Evolutionary conservation across 2,888 invertebrate species (phyloP), one percentile per base, ranked within the genome.

Genomic region (Drymonia ruficornis): DNA sequence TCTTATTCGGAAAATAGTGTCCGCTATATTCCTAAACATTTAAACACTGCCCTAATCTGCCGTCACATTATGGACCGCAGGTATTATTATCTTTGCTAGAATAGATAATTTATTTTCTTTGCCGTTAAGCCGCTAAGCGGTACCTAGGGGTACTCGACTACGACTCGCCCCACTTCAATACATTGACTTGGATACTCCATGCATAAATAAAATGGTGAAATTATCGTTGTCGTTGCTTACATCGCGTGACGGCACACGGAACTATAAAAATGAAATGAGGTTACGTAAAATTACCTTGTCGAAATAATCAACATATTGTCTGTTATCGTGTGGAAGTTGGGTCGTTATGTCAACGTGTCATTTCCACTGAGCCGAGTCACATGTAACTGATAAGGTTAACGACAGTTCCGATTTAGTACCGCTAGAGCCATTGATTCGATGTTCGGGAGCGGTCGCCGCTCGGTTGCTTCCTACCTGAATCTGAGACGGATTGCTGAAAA

Each of bases 371-470:
- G 71, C 51, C 67, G 69, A 72, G 69, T 76, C 74, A 77, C 74
- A 74, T 75, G 76, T 73, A 72, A 69, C 74, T 74, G 82, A 84
- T 85, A 83, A 81, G 76, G 72, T 69, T 81, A 83, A 81, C 76
- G 79, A 78, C 81, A 78, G 74, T 81, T 78, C 73, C 77, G 73
- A 80, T 83, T 79, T 76, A 79, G 63, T 73, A 70, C 48, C 62
- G 64, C 65, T 63, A 55, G 67, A 64, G 64, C 61, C 57, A 61
- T 44, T 11, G 28, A 34, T 34, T 18, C 34, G 34, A 34, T 18
- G 16, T 11, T 34, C 8, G 28, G 12, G 13, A 46, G 29, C 13
- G n/a, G n/a, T n/a, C n/a, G n/a, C n/a, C n/a, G 23, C 13, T n/a
- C 44, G 18, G 19, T 4, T 18, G 16, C 19, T 42, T 18, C 9